Evolutionary conservation across 2,113 vertebrate genomes (phyloP).

Genomic region (Lucifuga dentata): DNA sequence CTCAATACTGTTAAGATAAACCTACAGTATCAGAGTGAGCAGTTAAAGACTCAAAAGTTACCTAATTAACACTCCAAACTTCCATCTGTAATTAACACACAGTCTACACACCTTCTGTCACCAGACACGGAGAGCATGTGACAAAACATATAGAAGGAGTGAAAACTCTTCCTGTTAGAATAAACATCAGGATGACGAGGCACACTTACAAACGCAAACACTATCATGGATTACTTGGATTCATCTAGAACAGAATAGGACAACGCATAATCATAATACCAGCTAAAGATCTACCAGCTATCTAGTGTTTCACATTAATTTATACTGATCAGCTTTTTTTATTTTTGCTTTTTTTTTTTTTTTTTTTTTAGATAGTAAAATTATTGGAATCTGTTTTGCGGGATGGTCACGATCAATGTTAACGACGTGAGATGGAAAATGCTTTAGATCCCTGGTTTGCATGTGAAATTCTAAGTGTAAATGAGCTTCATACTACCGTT

Average conservation of each 20-base stretch:
- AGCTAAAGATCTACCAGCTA: no score
- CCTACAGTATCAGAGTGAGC: slow-evolving; percentile 12
- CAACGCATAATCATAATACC: no score
- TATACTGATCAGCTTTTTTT: no score
- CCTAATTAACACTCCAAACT: slow-evolving; percentile 17
- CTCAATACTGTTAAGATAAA: slow-evolving; percentile 31
- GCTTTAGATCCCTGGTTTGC: no score
- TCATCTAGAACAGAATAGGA: slow-evolving; percentile 11
- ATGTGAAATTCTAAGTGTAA: no score
- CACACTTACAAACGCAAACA: slow-evolving; percentile 1
- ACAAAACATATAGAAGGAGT: not conserved
- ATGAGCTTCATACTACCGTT: no score
- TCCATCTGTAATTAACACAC: not conserved
- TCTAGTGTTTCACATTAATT: no score
- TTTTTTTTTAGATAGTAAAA: no score
- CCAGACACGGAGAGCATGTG: not conserved
- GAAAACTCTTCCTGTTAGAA: not conserved
- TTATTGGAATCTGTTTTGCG: no score
- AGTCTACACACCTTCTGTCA: not conserved
- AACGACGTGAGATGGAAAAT: no score
- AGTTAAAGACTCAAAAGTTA: slow-evolving; percentile 32
- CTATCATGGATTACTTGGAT: slow-evolving; percentile 9
- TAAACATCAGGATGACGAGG: not conserved
- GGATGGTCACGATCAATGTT: no score
- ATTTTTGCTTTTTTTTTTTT: no score